Evolutionary conservation across 2,797 vertebrate genomes (phyloP).

Genomic region (Galago senegalensis): DNA sequence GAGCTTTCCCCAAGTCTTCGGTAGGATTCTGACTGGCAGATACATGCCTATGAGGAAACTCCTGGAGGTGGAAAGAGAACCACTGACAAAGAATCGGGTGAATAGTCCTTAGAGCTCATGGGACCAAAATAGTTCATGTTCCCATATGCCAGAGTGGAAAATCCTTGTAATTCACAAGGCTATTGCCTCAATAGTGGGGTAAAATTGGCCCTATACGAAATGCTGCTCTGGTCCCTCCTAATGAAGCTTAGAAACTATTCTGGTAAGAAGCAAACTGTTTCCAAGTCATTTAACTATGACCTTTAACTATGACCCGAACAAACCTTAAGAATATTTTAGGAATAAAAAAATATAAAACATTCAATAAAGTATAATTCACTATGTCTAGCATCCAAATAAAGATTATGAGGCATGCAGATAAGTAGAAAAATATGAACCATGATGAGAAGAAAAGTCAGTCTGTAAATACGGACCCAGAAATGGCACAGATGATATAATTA

Average conservation of each 20-base stretch:
- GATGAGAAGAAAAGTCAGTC: background rate
- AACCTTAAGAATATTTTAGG: background rate
- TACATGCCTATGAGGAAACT: background rate
- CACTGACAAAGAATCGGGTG: background rate
- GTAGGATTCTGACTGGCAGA: background rate
- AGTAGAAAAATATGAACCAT: background rate
- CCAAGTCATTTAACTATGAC: constrained; percentile 3
- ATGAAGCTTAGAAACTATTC: background rate
- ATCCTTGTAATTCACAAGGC: background rate
- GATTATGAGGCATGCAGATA: background rate
- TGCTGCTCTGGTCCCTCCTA: background rate
- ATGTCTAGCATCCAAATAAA: background rate
- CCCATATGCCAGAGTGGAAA: background rate
- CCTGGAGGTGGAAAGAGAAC: background rate
- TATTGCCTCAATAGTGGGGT: background rate
- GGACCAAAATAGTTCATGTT: background rate
- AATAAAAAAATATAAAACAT: background rate
- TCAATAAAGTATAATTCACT: background rate
- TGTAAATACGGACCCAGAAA: background rate
- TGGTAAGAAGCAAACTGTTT: background rate
- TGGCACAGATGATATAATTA: background rate
- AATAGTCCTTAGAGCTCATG: background rate
- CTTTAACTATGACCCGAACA: background rate
- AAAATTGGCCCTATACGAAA: background rate
- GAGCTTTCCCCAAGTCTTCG: background rate